phyloP scores from a whole-genome alignment of 2,888 invertebrate genomes.

The Dicycla oo region DNA sequence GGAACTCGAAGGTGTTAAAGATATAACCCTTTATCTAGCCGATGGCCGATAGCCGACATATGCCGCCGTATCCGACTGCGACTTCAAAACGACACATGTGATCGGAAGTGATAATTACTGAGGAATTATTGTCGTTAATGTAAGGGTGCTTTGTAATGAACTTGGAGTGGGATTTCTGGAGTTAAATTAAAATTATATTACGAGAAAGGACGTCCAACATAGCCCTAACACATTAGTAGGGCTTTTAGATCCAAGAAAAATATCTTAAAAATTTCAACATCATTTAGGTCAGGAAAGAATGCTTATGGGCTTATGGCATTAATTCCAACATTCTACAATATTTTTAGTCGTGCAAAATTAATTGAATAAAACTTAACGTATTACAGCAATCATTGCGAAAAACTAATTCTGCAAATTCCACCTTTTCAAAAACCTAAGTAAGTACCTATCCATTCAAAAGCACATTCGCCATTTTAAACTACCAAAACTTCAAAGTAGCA shows the following conservation, averaged over 20 bases:
- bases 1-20: constrained; percentile 83
- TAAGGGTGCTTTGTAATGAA: neutral
- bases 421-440: neutral
- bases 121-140: constrained; percentile 25
- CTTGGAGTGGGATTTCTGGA: neutral
- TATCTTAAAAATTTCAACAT: neutral
- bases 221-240: neutral
- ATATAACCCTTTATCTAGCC: constrained; percentile 83
- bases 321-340: neutral
- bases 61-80: constrained; percentile 81
- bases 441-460: neutral
- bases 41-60: constrained; percentile 72
- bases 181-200: too few relatives aligned
- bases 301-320: too few relatives aligned
- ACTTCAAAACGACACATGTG: constrained; percentile 69
- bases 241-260: neutral
- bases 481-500: constrained; percentile 37
- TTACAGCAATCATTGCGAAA: neutral
- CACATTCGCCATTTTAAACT: constrained; percentile 60
- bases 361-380: neutral
- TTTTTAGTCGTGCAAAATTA: neutral
- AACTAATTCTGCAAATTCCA: neutral
- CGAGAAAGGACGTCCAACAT: neutral
- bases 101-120: constrained; percentile 48
- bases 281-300: neutral